Evolutionary conservation across 2,888 invertebrate species (phyloP).

Genomic region (Drosophila prostipennis): DNA sequence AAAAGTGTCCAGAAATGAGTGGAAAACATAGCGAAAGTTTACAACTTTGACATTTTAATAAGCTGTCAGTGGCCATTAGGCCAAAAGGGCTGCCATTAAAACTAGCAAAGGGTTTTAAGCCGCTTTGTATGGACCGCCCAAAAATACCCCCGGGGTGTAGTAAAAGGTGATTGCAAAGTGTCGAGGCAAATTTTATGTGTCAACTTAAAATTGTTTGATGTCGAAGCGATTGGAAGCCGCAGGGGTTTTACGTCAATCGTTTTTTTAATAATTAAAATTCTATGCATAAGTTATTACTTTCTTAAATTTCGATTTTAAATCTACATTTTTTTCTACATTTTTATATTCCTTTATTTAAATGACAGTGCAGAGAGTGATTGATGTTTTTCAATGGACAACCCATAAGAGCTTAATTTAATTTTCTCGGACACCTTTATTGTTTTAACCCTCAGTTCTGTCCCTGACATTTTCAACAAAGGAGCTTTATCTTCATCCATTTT

Average conservation of each 20-base stretch:
- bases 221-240: background rate
- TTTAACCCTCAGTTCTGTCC: conserved; percentile 10
- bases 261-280: background rate
- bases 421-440: conserved; percentile 25
- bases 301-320: too few relatives aligned
- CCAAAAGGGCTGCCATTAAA: conserved; percentile 22
- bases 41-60: conserved; percentile 64
- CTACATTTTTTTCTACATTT: background rate
- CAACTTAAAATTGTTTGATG: conserved; percentile 20
- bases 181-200: conserved; percentile 11
- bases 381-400: conserved; percentile 1
- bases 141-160: conserved; percentile 6
- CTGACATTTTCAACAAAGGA: conserved; percentile 15
- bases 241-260: background rate
- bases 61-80: conserved; percentile 58
- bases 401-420: conserved; percentile 14
- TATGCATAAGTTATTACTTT: background rate
- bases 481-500: conserved; percentile 15
- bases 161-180: conserved; percentile 1
- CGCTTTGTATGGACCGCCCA: conserved; percentile 25
- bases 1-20: conserved; percentile 11
- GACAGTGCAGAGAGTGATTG: background rate
- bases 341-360: background rate
- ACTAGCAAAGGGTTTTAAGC: conserved; percentile 34
- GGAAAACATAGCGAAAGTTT: conserved; percentile 8